phyloP scores from a whole-genome alignment of 2,888 invertebrate species.

The Microctonus brassicae region DNA sequence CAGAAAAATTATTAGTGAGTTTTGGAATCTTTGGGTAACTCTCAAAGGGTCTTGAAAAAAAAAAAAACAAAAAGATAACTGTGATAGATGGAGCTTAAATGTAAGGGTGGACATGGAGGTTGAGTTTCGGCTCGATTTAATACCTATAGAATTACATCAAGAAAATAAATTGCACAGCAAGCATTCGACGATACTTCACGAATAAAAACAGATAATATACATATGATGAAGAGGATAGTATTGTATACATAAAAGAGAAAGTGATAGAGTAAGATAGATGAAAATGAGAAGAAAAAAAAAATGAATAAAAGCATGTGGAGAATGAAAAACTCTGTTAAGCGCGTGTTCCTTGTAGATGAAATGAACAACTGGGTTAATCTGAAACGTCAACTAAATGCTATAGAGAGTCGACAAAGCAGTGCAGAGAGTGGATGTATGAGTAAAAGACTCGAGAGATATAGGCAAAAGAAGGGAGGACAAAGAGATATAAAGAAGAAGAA shows the following conservation, averaged over 20 bases:
- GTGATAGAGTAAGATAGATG: constrained; percentile 12
- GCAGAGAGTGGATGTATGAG: background rate
- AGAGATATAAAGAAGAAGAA: constrained; percentile 4
- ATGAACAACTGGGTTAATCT: constrained; percentile 62
- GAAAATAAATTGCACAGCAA: constrained; percentile 32
- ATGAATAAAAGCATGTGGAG: constrained; percentile 37
- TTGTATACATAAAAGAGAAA: constrained; percentile 17
- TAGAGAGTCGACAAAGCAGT: constrained; percentile 11
- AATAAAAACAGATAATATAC: constrained; percentile 29
- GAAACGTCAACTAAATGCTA: constrained; percentile 54
- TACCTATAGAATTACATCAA: constrained; percentile 33
- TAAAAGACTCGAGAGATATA: constrained; percentile 13
- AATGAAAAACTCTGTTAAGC: constrained; percentile 42
- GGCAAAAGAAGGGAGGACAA: background rate
- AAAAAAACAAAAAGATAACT: background rate
- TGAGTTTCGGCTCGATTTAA: constrained; percentile 31
- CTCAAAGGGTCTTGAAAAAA: background rate
- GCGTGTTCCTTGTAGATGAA: constrained; percentile 50
- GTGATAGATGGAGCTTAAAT: constrained; percentile 40
- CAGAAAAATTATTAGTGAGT: constrained; percentile 6
- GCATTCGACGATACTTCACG: constrained; percentile 20
- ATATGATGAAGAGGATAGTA: background rate
- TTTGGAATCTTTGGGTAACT: background rate
- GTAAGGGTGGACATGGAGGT: constrained; percentile 22
- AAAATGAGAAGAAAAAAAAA: constrained; percentile 29